Evolutionary conservation across 2,888 invertebrate genomes (phyloP).

Genomic region (Acanthopleura granulata): DNA sequence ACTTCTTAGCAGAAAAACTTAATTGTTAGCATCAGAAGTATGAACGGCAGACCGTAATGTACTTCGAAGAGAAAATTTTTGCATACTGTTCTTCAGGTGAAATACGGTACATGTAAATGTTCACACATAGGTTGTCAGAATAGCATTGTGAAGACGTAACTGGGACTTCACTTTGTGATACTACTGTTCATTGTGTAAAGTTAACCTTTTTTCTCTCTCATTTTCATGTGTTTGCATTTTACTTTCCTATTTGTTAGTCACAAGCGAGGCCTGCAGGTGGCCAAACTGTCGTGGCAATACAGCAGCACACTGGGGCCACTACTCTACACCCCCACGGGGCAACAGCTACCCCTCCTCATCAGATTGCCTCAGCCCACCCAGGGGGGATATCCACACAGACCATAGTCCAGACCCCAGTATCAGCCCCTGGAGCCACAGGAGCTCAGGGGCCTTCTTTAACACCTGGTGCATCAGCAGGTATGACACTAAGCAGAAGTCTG

Average conservation of each 20-base stretch:
- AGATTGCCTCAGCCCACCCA: conserved; percentile 22
- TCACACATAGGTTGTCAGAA: too few species aligned
- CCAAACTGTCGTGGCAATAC: conserved; percentile 50
- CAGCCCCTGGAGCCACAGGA: conserved; percentile 26
- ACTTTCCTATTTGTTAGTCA: conserved; percentile 22
- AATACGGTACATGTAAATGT: too few species aligned
- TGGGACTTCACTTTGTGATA: too few species aligned
- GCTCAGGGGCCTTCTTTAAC: background rate
- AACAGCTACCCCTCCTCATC: conserved; percentile 24
- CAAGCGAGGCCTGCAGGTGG: conserved; percentile 37
- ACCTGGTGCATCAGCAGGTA: background rate
- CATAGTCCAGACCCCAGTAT: conserved; percentile 31
- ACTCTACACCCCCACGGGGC: conserved; percentile 34
- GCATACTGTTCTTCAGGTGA: too few species aligned
- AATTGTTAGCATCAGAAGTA: too few species aligned
- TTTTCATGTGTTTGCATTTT: background rate
- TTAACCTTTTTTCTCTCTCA: background rate
- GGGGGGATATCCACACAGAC: conserved; percentile 30
- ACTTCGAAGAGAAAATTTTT: too few species aligned
- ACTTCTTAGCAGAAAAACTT: too few species aligned
- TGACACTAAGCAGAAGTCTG: too few species aligned
- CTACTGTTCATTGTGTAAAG: conserved; percentile 12
- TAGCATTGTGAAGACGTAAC: too few species aligned
- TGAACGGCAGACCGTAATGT: too few species aligned
- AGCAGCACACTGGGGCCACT: conserved; percentile 38